Conservation (phyloP, 1,140 invertebrate species). For the Drosophila parvula region DNA sequence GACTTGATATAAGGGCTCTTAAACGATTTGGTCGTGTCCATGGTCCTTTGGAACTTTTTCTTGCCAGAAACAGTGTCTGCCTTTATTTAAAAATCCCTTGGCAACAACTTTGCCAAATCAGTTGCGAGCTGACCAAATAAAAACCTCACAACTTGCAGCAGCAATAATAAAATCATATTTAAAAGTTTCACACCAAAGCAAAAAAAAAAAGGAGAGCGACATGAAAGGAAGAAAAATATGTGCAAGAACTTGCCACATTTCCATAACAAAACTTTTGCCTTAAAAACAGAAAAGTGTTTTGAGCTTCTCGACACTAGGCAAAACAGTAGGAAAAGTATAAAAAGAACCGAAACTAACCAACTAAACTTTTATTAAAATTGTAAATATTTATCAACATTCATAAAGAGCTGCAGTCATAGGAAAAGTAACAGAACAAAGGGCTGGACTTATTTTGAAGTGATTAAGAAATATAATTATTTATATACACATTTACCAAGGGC, state of each 20-base stretch:
- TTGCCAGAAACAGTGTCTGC: constrained; percentile 34
- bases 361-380: constrained; percentile 79
- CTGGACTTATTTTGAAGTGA: not conserved
- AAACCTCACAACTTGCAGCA: constrained; percentile 63
- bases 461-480: not conserved
- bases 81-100: constrained; percentile 63
- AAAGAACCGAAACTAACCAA: constrained; percentile 40
- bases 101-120: constrained; percentile 58
- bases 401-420: constrained; percentile 15
- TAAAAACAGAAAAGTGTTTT: constrained; percentile 68
- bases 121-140: constrained; percentile 71
- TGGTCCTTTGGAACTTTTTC: constrained; percentile 24
- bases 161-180: constrained; percentile 82
- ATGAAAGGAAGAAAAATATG: constrained; percentile 36
- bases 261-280: constrained; percentile 67
- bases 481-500: no score
- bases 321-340: constrained; percentile 34
- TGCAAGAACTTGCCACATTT: constrained; percentile 61
- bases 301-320: constrained; percentile 34
- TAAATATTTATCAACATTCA: constrained; percentile 77
- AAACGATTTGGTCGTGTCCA: constrained; percentile 57
- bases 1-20: constrained; percentile 63
- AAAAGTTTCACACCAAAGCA: constrained; percentile 69
- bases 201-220: constrained; percentile 24
- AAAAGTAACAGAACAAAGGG: not conserved